These are phyloP conservation scores for Pomatorhinus ruficollis DNA, from an alignment of 2,113 vertebrate genomes.

Conservation along the genomic window DNA sequence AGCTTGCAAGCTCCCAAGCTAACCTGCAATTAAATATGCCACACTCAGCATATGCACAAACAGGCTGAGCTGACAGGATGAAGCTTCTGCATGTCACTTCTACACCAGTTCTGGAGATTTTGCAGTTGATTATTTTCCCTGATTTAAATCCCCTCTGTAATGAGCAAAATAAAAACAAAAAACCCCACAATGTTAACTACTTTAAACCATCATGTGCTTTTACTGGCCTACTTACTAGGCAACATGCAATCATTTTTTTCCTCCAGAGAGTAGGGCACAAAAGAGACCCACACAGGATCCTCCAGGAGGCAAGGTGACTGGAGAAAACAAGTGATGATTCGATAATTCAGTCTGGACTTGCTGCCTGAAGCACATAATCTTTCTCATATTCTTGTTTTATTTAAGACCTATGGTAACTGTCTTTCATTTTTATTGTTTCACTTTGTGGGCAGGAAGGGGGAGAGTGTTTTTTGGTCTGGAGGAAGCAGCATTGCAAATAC, in stretches of 20 bases:
- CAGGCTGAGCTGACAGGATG: constrained; percentile 45
- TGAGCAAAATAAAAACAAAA: not conserved
- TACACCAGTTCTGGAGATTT: not conserved
- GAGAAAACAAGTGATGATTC: not conserved
- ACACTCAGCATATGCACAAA: constrained; percentile 25
- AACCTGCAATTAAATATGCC: constrained; percentile 41
- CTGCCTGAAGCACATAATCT: not conserved
- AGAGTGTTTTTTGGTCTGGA: not conserved
- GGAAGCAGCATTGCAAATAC: not conserved
- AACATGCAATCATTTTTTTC: not conserved
- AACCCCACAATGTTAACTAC: not conserved
- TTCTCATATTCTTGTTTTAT: not conserved
- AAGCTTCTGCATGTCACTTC: constrained; percentile 24
- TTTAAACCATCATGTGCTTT: not conserved
- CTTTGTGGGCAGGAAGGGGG: not conserved
- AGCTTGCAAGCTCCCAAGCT: not conserved
- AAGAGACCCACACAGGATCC: not conserved
- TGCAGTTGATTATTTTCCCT: not conserved
- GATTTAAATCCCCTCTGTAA: not conserved
- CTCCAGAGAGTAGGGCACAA: not conserved
- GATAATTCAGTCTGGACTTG: not conserved
- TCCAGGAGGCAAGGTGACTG: not conserved
- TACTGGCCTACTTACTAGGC: not conserved
- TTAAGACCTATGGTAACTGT: not conserved
- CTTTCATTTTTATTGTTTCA: not conserved